Conservation (phyloP, 1,140 invertebrate genomes). For the Drosophila triauraria region DNA sequence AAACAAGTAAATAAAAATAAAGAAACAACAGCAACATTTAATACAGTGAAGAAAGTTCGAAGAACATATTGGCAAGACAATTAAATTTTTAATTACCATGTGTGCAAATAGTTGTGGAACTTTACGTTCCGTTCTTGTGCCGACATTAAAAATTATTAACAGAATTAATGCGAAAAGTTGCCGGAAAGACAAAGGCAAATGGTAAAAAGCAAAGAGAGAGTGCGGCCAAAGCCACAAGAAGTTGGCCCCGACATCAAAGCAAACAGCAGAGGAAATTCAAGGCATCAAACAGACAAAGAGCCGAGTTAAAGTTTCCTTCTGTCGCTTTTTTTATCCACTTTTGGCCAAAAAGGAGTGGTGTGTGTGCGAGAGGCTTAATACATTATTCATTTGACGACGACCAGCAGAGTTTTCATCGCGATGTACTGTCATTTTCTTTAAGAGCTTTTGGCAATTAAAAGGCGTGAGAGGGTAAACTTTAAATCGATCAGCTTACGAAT, state of each 20-base stretch:
- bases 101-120: conserved; percentile 66
- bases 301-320: conserved; percentile 48
- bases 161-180: conserved; percentile 79
- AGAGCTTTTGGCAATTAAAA: conserved; percentile 33
- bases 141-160: conserved; percentile 81
- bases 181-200: conserved; percentile 54
- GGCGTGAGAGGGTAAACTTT: conserved; percentile 33
- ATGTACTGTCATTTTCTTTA: conserved; percentile 32
- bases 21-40: conserved; percentile 4
- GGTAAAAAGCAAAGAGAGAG: conserved; percentile 35
- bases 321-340: conserved; percentile 26
- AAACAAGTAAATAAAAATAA: conserved; percentile 9
- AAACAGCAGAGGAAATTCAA: conserved; percentile 51
- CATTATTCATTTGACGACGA: conserved; percentile 57
- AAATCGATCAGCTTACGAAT: conserved; percentile 23
- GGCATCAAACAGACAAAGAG: conserved; percentile 66
- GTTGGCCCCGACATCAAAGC: conserved; percentile 62
- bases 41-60: conserved; percentile 24
- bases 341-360: conserved; percentile 29
- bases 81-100: conserved; percentile 80
- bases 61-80: conserved; percentile 70
- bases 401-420: conserved; percentile 40
- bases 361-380: conserved; percentile 19
- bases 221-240: conserved; percentile 56
- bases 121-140: conserved; percentile 51